Percentiles rank a stretch among this genome's conserved stretches.
Evolutionary conservation across 64 coral and sea anemone species (phyloP).

Genomic region (Montipora cactus): DNA sequence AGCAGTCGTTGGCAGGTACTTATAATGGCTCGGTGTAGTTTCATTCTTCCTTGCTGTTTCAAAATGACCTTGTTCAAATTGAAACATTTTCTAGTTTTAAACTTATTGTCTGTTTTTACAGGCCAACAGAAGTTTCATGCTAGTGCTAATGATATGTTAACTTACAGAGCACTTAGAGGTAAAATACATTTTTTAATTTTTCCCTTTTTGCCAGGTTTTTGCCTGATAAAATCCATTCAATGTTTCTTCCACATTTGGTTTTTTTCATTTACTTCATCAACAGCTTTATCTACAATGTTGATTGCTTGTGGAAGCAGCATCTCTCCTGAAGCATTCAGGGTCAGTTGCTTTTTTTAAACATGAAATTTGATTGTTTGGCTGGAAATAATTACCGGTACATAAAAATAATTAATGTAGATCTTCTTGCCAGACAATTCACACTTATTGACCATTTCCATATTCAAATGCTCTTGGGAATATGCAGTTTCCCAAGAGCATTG

Average conservation of each 20-base stretch:
- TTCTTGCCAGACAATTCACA: neutral
- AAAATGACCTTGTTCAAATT: neutral
- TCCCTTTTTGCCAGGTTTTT: neutral
- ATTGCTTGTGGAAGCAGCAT: slow-evolving; percentile 28
- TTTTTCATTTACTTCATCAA: neutral
- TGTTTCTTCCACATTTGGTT: neutral
- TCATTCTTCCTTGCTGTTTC: neutral
- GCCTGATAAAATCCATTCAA: neutral
- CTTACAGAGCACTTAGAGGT: slow-evolving; percentile 54
- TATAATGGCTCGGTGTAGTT: neutral
- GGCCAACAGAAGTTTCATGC: slow-evolving; percentile 42
- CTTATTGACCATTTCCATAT: neutral
- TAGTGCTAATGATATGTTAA: slow-evolving; percentile 17
- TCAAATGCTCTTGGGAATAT: no score
- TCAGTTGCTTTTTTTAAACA: neutral
- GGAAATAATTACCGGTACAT: neutral
- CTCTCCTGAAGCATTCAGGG: neutral
- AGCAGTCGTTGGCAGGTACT: slow-evolving; percentile 17
- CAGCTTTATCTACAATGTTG: slow-evolving; percentile 33
- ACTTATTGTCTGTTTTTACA: neutral
- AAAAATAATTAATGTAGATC: neutral
- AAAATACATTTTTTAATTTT: neutral
- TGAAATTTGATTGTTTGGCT: no score
- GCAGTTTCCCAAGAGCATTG: no score
- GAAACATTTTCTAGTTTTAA: neutral